Evolutionary conservation across 2,113 vertebrate genomes (phyloP).

Genomic region (Sapajus apella): DNA sequence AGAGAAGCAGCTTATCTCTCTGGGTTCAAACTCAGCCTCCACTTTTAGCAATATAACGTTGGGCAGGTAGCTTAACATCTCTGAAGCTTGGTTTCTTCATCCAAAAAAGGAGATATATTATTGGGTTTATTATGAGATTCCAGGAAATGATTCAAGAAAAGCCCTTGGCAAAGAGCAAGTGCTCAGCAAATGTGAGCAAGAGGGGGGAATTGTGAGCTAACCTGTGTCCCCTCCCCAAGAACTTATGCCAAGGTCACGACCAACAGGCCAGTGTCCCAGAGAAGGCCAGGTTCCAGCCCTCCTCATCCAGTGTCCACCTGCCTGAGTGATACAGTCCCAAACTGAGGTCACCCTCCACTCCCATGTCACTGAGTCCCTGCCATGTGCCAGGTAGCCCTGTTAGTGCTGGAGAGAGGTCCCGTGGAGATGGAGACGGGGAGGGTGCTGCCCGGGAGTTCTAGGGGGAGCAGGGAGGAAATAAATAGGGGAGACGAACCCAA

Average conservation of each 20-base stretch:
- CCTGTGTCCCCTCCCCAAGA: no score
- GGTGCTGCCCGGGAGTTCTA: background rate
- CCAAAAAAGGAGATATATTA: background rate
- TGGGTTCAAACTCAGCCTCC: background rate
- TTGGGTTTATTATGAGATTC: background rate
- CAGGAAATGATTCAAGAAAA: background rate
- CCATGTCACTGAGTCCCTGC: background rate
- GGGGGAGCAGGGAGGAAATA: no score
- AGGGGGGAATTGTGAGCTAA: no score
- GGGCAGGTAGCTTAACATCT: background rate
- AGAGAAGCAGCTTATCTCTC: background rate
- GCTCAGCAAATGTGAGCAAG: background rate
- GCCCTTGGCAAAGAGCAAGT: background rate
- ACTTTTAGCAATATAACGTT: background rate
- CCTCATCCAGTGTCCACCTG: background rate
- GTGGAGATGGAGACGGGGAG: background rate
- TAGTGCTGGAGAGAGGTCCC: rapidly evolving
- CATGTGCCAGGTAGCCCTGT: no score
- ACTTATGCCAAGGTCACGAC: background rate
- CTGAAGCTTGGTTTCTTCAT: background rate
- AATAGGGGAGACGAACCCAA: background rate
- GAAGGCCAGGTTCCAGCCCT: background rate
- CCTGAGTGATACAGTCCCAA: background rate
- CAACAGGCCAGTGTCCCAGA: background rate
- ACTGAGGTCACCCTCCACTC: background rate